These are phyloP conservation scores for Eupelmus urozonus DNA, from an alignment of 2,888 invertebrate species.

Conservation along the genomic window DNA sequence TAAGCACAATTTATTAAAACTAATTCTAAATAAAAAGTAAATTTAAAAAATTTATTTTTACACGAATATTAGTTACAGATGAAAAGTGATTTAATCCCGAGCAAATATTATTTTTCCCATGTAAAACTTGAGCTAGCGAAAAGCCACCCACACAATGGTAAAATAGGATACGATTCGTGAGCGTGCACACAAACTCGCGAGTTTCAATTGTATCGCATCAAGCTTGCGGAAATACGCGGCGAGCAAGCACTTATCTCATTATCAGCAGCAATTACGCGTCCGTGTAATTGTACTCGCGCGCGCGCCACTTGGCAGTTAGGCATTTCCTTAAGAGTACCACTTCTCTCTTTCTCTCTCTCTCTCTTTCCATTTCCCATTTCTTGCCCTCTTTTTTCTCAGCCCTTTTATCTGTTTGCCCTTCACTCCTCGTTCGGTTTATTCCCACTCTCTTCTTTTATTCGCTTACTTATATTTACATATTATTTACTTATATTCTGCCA, in stretches of 20 bases:
- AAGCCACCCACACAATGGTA: too few species aligned
- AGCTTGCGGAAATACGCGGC: conserved; percentile 20
- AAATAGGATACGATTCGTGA: too few species aligned
- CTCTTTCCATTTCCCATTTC: not conserved
- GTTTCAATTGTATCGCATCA: conserved; percentile 22
- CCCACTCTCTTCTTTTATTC: not conserved
- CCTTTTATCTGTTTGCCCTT: not conserved
- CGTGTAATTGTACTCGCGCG: conserved; percentile 28
- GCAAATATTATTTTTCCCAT: too few species aligned
- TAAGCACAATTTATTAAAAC: too few species aligned
- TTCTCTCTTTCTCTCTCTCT: not conserved
- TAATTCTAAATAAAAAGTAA: too few species aligned
- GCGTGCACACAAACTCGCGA: too few species aligned
- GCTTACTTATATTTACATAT: not conserved
- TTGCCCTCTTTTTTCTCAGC: not conserved
- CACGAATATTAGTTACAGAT: too few species aligned
- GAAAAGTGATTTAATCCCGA: too few species aligned
- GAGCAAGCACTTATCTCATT: conserved; percentile 56
- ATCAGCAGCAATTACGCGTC: conserved; percentile 60
- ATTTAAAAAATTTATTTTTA: too few species aligned
- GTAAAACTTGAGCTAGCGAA: too few species aligned
- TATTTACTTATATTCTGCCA: not conserved
- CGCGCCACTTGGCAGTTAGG: conserved; percentile 12
- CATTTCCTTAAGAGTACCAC: conserved; percentile 12
- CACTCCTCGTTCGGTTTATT: conserved; percentile 2